Evolutionary conservation across 2,888 invertebrate species (phyloP).

Genomic region (Rotaria socialis): DNA sequence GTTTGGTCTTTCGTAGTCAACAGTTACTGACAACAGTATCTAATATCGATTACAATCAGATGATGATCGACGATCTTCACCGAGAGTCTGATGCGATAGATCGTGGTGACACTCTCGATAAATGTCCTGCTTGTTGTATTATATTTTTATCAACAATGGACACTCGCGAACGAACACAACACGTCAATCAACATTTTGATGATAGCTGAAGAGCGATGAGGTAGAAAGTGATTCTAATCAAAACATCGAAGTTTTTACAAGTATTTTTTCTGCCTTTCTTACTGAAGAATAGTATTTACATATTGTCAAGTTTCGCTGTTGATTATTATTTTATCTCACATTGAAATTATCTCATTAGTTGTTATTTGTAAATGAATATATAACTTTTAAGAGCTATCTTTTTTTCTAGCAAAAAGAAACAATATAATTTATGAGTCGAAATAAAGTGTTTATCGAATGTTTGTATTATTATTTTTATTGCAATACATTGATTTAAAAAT

Average conservation of each 20-base stretch:
- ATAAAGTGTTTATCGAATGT: no score
- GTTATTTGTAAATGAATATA: not conserved
- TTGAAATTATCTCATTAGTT: not conserved
- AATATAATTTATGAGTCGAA: no score
- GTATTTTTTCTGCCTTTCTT: not conserved
- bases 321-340: not conserved
- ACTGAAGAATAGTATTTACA: not conserved
- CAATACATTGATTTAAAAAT: no score
- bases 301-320: not conserved
- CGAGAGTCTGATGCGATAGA: not conserved
- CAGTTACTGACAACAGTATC: not conserved
- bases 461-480: not conserved
- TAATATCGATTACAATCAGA: not conserved
- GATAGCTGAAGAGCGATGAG: not conserved
- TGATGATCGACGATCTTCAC: not conserved
- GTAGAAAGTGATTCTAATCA: not conserved
- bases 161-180: not conserved
- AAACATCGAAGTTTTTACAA: not conserved
- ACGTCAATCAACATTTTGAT: not conserved
- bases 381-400: not conserved
- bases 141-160: not conserved
- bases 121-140: constrained; percentile 6
- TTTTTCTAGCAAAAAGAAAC: not conserved
- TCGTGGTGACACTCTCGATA: not conserved
- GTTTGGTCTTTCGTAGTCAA: not conserved